Base-by-base conservation (phyloP, 2,888 invertebrate species). In the Acleris sparsana region DNA sequence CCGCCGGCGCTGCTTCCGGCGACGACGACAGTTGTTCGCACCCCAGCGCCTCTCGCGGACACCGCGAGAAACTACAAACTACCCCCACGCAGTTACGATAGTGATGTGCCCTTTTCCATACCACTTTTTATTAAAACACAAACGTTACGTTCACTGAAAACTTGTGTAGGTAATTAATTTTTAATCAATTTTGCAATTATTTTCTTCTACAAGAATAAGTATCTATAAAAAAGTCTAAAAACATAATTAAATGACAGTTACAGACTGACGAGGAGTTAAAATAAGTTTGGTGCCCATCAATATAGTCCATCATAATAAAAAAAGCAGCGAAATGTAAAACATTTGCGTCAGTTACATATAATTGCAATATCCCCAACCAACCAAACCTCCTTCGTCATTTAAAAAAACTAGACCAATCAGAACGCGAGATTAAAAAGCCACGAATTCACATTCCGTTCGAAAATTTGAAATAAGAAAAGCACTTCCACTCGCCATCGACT, bases 21-120 rank as follows among this genome's bases (percentile, higher is more conserved):
- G 80, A 76, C 79, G 78, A 80, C 87, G 85, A 84, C 88, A 84
- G 88, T 86, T 87, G 88, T 88, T 89, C 87, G 87, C 90, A 83
- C 87, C 81, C 84, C 82, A 87, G 86, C 89, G 89, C 88, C 89
- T 87, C 87, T 84, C 68, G 85, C 83, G 90, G 89, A 84, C 88
- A 82, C 79, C 75, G 74, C 74, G 73, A 73, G 79, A 77, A 83
- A 86, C 84, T 84, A 82, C 78, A 77, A 70, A 73, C 73, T 74
- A 71, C 68, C 57, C 53, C 46, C 55, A 43, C 49, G 46, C 46
- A 46, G 46, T 22, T 33, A 22, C 49, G 17, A 44, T 66, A 66
- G 61, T 66, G 66, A 56, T 62, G 61, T 56, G 61, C 25, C n/a
- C 33, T 13, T 13, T 39, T 13, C 13, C 13, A 4, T 39, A 39